phyloP scores from a whole-genome alignment of 2,888 invertebrate genomes.

The Drosophila quinaria region DNA sequence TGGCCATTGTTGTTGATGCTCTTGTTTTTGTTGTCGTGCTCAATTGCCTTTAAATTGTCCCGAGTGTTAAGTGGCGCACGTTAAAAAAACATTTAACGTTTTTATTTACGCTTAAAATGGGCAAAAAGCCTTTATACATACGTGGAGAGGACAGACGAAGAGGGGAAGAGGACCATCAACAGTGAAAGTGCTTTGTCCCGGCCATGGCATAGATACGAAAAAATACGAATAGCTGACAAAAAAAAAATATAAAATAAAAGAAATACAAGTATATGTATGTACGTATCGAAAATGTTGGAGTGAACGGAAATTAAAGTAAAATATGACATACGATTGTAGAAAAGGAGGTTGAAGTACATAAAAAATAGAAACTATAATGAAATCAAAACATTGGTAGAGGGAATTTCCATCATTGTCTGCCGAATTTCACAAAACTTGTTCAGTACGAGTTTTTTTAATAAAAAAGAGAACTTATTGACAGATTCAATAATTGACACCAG shows the following conservation, averaged over 20 bases:
- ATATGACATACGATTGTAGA: conserved; percentile 52
- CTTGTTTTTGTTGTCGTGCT: conserved; percentile 57
- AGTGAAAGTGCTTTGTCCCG: conserved; percentile 73
- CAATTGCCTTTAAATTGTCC: conserved; percentile 80
- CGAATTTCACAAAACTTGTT: neutral
- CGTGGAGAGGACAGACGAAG: conserved; percentile 3
- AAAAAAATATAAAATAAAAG: conserved; percentile 17
- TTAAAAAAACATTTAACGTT: conserved; percentile 81
- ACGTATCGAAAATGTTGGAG: conserved; percentile 36
- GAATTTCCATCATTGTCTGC: neutral
- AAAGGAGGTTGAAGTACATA: neutral
- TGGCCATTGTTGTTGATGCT: conserved; percentile 55
- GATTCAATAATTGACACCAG: neutral
- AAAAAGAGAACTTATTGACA: too few relatives aligned
- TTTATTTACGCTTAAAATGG: conserved; percentile 75
- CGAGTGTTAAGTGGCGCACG: conserved; percentile 80
- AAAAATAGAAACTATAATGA: conserved; percentile 4
- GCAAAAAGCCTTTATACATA: conserved; percentile 33
- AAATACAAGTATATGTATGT: conserved; percentile 15
- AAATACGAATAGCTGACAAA: conserved; percentile 19
- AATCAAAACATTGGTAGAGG: conserved; percentile 5
- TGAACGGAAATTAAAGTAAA: conserved; percentile 77
- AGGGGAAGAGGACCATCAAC: neutral
- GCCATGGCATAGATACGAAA: conserved; percentile 56
- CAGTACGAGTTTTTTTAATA: too few relatives aligned